Evolutionary conservation across 2,888 invertebrate genomes (phyloP), one percentile per base, ranked within the genome.

Genomic region (Julus scanicus): DNA sequence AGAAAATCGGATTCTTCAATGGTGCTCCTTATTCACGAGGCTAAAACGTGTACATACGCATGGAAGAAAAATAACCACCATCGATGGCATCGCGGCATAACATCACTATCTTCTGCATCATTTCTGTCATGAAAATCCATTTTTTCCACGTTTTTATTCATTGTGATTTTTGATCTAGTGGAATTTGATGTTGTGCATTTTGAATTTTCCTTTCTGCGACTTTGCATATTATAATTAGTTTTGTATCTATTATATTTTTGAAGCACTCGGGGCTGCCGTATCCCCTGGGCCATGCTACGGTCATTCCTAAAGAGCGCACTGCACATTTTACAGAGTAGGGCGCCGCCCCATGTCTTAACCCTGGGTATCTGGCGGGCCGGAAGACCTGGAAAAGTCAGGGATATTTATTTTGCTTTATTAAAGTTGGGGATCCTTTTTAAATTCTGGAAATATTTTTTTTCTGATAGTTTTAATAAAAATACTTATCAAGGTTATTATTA

Each of bases 181-280:
- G 80, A 80, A 80, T 80, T 80, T 37, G 13, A 13, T 80, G 80
- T 80, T 37, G 80, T 80, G 3, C 80, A 29, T 80, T 71, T 80
- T 80, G 37, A 80, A 80, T 80, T 80, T 80, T 80, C 29, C 80
- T 80, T 80, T 37, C 80, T 29, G 80, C 80, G 80, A 80, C 80
- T 80, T 80, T 80, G 80, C 80, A 80, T 80, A 80, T 80, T 80
- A 80, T 80, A 80, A 80, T 80, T 80, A 80, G 80, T 71, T 71
- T 71, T 71, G 9, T 80, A 80, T 80, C 80, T 80, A 71, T 20
- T 20, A 20, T 71, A 80, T 29, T 29, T 29, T 71, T 29, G 11
- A 71, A 71, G 29, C 71, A 71, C 80, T 80, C 80, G 80, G 80
- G 37, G 80, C 37, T 29, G 37, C 37, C 13, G 29, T 11, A 80